These are phyloP conservation scores for Oxycera nigricornis DNA, from an alignment of 2,888 invertebrate species.

Conservation along the genomic window DNA sequence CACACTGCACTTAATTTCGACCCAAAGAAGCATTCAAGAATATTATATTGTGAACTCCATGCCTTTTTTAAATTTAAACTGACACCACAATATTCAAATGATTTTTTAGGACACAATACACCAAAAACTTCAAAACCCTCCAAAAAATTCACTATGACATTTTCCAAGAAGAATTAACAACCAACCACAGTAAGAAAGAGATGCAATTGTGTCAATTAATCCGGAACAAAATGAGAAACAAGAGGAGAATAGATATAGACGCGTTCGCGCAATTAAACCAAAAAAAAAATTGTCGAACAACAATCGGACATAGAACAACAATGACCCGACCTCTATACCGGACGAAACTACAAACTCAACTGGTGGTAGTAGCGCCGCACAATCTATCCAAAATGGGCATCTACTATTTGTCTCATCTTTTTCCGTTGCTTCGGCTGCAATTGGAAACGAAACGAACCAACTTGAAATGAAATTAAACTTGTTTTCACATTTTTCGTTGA, in stretches of 20 bases:
- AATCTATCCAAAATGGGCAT: neutral
- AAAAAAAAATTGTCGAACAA: no score
- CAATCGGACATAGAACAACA: neutral
- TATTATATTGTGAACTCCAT: neutral
- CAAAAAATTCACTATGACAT: constrained; percentile 27
- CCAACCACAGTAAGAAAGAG: neutral
- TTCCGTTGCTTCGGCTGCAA: neutral
- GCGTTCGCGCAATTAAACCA: neutral
- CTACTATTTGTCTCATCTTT: neutral
- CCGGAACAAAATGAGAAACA: constrained; percentile 4
- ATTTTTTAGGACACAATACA: neutral
- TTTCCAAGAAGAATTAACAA: constrained; percentile 15
- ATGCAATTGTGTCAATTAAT: neutral
- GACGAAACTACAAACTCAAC: constrained; percentile 44
- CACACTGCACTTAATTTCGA: neutral
- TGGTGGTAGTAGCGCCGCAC: constrained; percentile 38
- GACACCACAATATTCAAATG: neutral
- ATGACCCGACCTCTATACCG: constrained; percentile 15
- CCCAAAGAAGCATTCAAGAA: neutral
- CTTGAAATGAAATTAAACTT: constrained; percentile 9
- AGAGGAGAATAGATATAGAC: neutral
- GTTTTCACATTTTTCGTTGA: constrained; percentile 15
- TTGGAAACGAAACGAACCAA: neutral
- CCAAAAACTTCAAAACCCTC: neutral
- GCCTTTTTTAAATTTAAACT: no score